phyloP scores from a whole-genome alignment of 2,797 vertebrate genomes.

The Amazona finschi region DNA sequence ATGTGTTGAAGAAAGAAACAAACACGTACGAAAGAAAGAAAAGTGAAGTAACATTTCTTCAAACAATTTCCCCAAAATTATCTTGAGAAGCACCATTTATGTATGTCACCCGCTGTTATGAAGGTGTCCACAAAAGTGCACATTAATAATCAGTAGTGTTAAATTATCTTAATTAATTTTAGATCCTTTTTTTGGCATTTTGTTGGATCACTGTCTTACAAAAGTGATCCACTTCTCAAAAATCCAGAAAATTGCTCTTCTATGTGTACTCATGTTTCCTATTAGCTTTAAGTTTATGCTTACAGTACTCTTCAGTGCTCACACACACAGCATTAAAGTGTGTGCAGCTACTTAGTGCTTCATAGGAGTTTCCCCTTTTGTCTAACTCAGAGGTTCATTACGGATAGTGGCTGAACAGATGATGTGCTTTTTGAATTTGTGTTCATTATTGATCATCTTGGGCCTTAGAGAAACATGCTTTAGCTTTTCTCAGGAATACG shows the following conservation, averaged over 20 bases:
- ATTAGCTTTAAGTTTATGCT: not conserved
- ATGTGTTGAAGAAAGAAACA: not conserved
- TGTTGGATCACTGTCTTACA: not conserved
- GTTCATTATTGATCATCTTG: not conserved
- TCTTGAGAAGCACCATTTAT: not conserved
- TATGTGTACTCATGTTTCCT: not conserved
- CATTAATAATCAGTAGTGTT: not conserved
- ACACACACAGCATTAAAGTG: accelerated
- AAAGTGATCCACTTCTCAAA: not conserved
- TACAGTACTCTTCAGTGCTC: not conserved
- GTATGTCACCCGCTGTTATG: not conserved
- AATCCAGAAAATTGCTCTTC: not conserved
- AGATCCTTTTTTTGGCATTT: not conserved
- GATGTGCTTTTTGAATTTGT: not conserved
- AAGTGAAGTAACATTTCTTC: not conserved
- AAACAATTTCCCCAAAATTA: not conserved
- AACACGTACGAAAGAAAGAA: not conserved
- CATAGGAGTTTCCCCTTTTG: too few relatives aligned
- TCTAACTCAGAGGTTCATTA: not conserved
- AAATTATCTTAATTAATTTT: not conserved
- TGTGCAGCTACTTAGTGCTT: not conserved
- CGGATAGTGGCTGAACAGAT: not conserved
- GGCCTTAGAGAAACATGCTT: not conserved
- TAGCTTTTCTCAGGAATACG: not conserved
- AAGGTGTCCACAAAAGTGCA: not conserved